phyloP scores from a whole-genome alignment of 2,888 invertebrate genomes.

The Leucozona laternaria region DNA sequence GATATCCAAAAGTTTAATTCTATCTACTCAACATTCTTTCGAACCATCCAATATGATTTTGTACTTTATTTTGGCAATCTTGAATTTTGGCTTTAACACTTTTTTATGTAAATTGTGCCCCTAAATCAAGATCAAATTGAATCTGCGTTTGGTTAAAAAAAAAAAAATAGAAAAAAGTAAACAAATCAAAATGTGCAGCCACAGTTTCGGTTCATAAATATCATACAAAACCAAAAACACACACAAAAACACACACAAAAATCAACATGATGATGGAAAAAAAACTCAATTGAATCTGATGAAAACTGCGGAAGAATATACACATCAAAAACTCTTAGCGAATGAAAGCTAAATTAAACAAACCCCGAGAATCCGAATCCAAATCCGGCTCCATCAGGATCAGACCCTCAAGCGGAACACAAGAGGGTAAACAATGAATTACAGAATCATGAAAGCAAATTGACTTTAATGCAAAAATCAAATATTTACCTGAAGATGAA shows the following conservation, averaged over 20 bases:
- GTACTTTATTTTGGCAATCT: too few relatives aligned
- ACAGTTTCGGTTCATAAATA: neutral
- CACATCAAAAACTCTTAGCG: neutral
- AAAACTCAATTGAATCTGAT: slow-evolving; percentile 21
- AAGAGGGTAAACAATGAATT: slow-evolving; percentile 82
- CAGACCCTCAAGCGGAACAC: slow-evolving; percentile 20
- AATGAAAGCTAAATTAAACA: slow-evolving; percentile 32
- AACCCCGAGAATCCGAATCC: too few relatives aligned
- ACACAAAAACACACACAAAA: neutral
- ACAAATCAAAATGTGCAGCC: neutral
- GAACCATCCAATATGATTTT: too few relatives aligned
- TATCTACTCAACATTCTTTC: too few relatives aligned
- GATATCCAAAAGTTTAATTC: too few relatives aligned
- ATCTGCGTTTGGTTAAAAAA: neutral
- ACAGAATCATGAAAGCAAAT: slow-evolving; percentile 84
- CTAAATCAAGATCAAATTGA: neutral
- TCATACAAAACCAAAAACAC: neutral
- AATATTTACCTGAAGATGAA: slow-evolving; percentile 82
- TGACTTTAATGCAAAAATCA: slow-evolving; percentile 84
- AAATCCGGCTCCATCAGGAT: neutral
- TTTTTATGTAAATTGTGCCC: too few relatives aligned
- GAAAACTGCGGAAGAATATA: slow-evolving; percentile 1
- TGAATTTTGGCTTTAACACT: too few relatives aligned
- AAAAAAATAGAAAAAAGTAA: neutral
- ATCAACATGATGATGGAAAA: neutral